A percentile compares a stretch with the other conserved stretches of the same genome.
Evolutionary conservation across 2,888 invertebrate species (phyloP).

Genomic region (Dastarcus helophoroides): DNA sequence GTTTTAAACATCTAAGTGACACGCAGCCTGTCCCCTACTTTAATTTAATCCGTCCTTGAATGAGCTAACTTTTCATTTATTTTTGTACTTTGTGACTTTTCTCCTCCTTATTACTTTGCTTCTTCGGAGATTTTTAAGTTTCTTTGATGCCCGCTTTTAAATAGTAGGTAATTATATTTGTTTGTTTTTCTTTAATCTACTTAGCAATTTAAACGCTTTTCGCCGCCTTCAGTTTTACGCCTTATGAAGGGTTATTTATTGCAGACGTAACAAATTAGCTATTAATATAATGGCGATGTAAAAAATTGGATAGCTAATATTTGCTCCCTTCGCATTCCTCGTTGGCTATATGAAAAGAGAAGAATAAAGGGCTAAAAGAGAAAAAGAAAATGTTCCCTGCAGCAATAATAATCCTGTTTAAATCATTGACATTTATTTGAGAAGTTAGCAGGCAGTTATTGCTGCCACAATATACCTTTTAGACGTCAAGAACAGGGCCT

Average conservation of each 20-base stretch:
- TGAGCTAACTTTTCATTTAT: constrained; percentile 32
- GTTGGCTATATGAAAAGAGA: too few species aligned
- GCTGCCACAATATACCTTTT: constrained; percentile 20
- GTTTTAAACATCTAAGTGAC: constrained; percentile 24
- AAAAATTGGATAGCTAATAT: too few species aligned
- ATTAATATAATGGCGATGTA: too few species aligned
- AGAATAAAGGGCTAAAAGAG: constrained; percentile 6
- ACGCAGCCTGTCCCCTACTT: constrained; percentile 23
- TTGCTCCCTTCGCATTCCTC: too few species aligned
- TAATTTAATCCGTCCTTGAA: constrained; percentile 31
- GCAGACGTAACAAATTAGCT: too few species aligned
- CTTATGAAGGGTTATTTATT: too few species aligned
- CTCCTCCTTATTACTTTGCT: constrained; percentile 22
- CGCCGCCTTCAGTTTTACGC: constrained; percentile 13
- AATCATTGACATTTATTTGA: constrained; percentile 36
- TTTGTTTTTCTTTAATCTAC: constrained; percentile 11
- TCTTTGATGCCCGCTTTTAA: constrained; percentile 19
- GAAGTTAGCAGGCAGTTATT: constrained; percentile 29
- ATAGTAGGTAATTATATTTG: constrained; percentile 10
- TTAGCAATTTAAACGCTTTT: constrained; percentile 13
- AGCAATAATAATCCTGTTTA: constrained; percentile 27
- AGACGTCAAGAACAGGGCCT: constrained; percentile 35
- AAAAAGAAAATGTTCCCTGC: constrained; percentile 9
- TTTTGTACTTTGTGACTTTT: constrained; percentile 29
- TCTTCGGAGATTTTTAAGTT: constrained; percentile 21